phyloP scores from a whole-genome alignment of 2,113 vertebrate species.

The Gallinago jamesoni region DNA sequence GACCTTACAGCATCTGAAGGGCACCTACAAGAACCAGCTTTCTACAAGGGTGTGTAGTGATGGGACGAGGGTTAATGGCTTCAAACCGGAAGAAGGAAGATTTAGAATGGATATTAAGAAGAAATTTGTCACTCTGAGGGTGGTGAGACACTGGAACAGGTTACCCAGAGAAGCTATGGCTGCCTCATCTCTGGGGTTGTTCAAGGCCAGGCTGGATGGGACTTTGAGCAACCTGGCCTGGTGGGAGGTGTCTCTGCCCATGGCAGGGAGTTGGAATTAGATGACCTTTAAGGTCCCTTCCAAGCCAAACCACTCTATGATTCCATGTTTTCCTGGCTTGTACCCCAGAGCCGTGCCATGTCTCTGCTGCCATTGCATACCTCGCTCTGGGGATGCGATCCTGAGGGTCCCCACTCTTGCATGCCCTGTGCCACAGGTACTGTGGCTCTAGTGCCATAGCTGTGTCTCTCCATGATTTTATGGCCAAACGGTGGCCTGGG shows the following conservation, averaged over 20 bases:
- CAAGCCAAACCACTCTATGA: not conserved
- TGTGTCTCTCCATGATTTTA: not conserved
- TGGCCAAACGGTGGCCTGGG: not conserved
- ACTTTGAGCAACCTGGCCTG: not conserved
- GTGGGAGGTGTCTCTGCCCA: not conserved
- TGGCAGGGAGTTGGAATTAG: not conserved
- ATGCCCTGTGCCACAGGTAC: accelerated
- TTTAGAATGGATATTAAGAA: not conserved
- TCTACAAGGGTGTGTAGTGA: not conserved
- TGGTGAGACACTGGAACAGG: not conserved
- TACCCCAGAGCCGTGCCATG: accelerated
- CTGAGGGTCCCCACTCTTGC: not conserved
- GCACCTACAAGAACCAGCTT: not conserved
- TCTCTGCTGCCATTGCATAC: not conserved
- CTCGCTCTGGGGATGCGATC: not conserved
- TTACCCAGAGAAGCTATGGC: not conserved
- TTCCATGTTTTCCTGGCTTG: not conserved
- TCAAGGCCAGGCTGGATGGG: not conserved
- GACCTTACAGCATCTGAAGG: not conserved
- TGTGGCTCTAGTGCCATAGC: not conserved
- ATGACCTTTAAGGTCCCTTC: not conserved
- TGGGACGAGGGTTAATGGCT: not conserved
- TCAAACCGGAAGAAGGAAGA: not conserved
- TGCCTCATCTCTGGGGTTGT: not conserved
- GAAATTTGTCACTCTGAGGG: not conserved